A percentile compares a stretch with the other conserved stretches of the same genome.
phyloP scores from a whole-genome alignment of 2,888 invertebrate species.

The Keiferia lycopersicella region DNA sequence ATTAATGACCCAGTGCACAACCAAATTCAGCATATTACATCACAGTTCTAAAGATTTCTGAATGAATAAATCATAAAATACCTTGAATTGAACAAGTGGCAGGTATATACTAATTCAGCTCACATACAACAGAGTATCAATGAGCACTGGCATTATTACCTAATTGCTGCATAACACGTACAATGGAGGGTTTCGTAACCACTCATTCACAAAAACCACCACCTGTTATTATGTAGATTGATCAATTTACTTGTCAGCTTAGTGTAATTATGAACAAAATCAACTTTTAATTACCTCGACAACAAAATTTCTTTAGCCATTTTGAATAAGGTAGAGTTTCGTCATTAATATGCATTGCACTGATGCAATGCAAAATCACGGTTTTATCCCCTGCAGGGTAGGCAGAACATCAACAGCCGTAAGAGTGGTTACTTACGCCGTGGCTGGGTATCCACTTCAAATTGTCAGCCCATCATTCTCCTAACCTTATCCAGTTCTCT shows the following conservation, averaged over 20 bases:
- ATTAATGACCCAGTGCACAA: too few relatives aligned
- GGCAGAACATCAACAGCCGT: too few relatives aligned
- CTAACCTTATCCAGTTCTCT: too few relatives aligned
- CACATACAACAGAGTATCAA: not conserved
- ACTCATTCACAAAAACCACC: conserved; percentile 52
- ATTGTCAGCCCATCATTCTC: too few relatives aligned
- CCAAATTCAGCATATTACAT: too few relatives aligned
- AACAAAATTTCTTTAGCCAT: not conserved
- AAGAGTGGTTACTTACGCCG: too few relatives aligned
- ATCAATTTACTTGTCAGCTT: conserved; percentile 23
- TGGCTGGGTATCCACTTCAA: too few relatives aligned
- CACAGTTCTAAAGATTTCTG: not conserved
- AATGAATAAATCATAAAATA: conserved; percentile 5
- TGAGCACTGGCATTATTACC: conserved; percentile 40
- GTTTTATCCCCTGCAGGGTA: too few relatives aligned
- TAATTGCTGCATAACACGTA: conserved; percentile 49
- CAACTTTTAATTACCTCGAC: conserved; percentile 16
- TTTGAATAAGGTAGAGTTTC: not conserved
- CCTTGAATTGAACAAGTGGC: not conserved
- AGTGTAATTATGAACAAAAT: conserved; percentile 20
- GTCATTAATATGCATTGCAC: too few relatives aligned
- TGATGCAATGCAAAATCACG: too few relatives aligned
- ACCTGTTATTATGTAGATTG: conserved; percentile 28
- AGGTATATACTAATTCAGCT: not conserved
- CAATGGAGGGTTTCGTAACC: conserved; percentile 47